Evolutionary conservation across 2,113 vertebrate species (phyloP).

Genomic region (Maccullochella peelii): DNA sequence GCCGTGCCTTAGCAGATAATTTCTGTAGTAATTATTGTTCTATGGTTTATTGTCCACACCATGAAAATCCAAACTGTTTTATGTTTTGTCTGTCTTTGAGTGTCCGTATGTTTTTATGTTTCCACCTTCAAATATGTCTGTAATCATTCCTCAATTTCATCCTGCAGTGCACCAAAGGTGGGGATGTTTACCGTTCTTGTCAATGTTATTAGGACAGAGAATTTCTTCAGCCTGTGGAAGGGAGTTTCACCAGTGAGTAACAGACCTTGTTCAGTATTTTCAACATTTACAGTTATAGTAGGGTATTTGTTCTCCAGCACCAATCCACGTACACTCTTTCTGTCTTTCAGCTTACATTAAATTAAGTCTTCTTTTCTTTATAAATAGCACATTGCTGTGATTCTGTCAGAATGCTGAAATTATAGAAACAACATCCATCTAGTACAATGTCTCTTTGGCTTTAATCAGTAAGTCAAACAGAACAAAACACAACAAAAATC

Average conservation of each 20-base stretch:
- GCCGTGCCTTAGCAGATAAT: neutral
- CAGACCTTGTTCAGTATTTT: neutral
- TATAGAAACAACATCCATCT: neutral
- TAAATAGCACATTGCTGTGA: neutral
- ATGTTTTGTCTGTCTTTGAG: neutral
- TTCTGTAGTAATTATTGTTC: neutral
- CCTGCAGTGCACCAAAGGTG: conserved; percentile 85
- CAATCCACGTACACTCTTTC: neutral
- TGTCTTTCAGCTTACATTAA: neutral
- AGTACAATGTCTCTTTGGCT: neutral
- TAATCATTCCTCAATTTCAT: neutral
- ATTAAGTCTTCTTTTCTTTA: neutral
- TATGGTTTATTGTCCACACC: neutral
- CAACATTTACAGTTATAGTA: neutral
- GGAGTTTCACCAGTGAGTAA: conserved; percentile 93
- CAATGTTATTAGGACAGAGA: conserved; percentile 91
- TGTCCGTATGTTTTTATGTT: neutral
- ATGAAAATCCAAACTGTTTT: neutral
- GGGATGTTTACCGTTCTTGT: conserved; percentile 90
- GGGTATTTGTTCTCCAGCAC: neutral
- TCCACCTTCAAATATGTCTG: neutral
- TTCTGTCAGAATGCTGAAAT: no score
- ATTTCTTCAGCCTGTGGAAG: conserved; percentile 93
- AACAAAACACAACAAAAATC: neutral
- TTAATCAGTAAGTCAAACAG: no score